Percentiles rank a stretch among this genome's conserved stretches.
phyloP scores from a whole-genome alignment of 2,888 invertebrate species.

The Listrodromus nycthemerus region DNA sequence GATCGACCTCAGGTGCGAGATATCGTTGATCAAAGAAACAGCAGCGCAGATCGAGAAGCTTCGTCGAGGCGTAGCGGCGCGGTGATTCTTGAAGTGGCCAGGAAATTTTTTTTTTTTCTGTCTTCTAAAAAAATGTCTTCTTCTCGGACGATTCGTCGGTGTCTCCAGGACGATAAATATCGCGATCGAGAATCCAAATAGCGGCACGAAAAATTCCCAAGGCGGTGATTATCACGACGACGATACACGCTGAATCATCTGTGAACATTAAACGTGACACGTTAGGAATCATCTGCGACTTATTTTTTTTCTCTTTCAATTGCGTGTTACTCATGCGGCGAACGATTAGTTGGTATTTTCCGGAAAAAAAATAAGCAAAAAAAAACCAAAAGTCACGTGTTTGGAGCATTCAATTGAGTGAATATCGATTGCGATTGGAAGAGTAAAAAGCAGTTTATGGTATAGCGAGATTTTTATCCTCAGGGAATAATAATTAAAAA shows the following conservation, averaged over 20 bases:
- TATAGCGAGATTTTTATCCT: no score
- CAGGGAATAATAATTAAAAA: no score
- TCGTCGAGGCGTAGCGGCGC: background rate
- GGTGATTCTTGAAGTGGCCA: background rate
- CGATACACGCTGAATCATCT: slow-evolving; percentile 46
- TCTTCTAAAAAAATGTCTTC: no score
- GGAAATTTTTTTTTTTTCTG: slow-evolving; percentile 16
- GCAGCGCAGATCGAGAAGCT: background rate
- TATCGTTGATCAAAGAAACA: slow-evolving; percentile 44
- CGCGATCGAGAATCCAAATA: slow-evolving; percentile 25
- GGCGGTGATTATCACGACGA: slow-evolving; percentile 12
- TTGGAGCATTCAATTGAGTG: no score
- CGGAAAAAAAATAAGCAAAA: no score
- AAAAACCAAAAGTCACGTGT: no score
- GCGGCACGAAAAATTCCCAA: background rate
- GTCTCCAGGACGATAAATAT: slow-evolving; percentile 33
- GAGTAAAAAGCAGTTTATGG: no score
- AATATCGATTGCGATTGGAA: no score
- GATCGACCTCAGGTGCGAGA: slow-evolving; percentile 58
- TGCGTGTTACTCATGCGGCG: background rate
- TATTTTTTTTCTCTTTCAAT: background rate
- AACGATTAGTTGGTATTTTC: no score
- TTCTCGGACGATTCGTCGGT: slow-evolving; percentile 12
- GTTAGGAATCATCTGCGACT: slow-evolving; percentile 1
- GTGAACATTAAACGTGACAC: slow-evolving; percentile 6